Conservation (phyloP, 2,888 invertebrate genomes). For the Xylocampa areola region DNA sequence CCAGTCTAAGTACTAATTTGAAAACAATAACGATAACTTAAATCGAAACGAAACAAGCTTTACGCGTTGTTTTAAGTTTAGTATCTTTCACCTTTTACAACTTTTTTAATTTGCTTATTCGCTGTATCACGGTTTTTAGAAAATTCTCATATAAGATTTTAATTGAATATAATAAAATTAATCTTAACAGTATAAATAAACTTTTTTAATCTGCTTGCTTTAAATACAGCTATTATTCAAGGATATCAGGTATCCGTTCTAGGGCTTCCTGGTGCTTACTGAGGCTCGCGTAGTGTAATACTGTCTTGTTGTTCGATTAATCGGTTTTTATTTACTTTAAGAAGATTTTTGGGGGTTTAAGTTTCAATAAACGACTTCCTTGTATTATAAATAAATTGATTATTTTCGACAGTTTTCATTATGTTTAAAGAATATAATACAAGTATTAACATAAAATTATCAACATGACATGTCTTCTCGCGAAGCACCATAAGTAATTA, state of each 20-base stretch:
- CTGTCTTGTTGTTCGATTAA: conserved; percentile 27
- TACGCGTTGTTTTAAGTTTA: conserved; percentile 2
- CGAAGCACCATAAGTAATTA: conserved; percentile 12
- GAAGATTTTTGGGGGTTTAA: conserved; percentile 12
- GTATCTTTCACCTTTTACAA: no score
- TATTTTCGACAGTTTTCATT: not conserved
- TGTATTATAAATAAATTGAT: not conserved
- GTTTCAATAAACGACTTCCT: conserved; percentile 21
- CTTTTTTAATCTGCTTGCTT: conserved; percentile 25
- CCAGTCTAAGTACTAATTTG: conserved; percentile 27
- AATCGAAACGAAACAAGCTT: conserved; percentile 22
- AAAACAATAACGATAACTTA: conserved; percentile 34
- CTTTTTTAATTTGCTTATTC: no score
- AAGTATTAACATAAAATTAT: conserved; percentile 1
- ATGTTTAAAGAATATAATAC: not conserved
- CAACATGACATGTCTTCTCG: conserved; percentile 7
- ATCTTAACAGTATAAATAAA: conserved; percentile 13
- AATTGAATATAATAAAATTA: no score
- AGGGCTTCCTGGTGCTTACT: conserved; percentile 44
- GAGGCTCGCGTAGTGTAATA: conserved; percentile 16
- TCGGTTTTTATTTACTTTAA: conserved; percentile 22
- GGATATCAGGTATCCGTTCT: conserved; percentile 44
- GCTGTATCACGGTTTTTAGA: no score
- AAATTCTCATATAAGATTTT: no score
- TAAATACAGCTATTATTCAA: conserved; percentile 36